Evolutionary conservation across 2,113 vertebrate genomes (phyloP).

Genomic region (Aspidoscelis tigris): DNA sequence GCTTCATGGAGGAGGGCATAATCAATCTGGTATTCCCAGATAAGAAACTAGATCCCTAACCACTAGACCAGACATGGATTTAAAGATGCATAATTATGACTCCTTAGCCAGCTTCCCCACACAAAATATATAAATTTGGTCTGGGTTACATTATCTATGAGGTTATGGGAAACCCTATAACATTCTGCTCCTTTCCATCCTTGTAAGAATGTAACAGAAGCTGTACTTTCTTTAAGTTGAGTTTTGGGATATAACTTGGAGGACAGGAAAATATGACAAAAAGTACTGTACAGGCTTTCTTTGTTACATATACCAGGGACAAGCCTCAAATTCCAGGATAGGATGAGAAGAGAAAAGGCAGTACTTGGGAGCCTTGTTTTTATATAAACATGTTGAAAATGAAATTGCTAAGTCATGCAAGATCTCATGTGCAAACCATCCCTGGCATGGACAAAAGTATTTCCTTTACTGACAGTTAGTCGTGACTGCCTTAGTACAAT

Average conservation of each 20-base stretch:
- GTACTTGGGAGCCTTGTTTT: no score
- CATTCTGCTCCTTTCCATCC: neutral
- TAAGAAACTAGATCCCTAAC: no score
- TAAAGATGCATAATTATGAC: neutral
- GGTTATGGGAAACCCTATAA: neutral
- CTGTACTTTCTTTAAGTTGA: neutral
- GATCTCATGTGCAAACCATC: neutral
- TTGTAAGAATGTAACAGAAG: neutral
- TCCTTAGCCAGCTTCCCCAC: neutral
- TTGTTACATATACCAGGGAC: no score
- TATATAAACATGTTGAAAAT: no score
- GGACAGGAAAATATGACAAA: neutral
- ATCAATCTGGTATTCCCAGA: no score
- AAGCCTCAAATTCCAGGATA: no score
- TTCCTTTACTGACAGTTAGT: neutral
- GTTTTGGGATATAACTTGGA: neutral
- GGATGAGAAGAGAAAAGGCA: no score
- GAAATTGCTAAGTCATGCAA: neutral
- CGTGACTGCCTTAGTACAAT: neutral
- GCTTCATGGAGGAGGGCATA: no score
- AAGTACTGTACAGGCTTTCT: no score
- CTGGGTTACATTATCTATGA: neutral
- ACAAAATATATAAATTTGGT: conserved; percentile 4
- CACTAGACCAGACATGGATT: neutral
- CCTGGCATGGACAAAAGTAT: neutral